Evolutionary conservation across 2,797 vertebrate species (phyloP).

Genomic region (Apodemus agrarius): DNA sequence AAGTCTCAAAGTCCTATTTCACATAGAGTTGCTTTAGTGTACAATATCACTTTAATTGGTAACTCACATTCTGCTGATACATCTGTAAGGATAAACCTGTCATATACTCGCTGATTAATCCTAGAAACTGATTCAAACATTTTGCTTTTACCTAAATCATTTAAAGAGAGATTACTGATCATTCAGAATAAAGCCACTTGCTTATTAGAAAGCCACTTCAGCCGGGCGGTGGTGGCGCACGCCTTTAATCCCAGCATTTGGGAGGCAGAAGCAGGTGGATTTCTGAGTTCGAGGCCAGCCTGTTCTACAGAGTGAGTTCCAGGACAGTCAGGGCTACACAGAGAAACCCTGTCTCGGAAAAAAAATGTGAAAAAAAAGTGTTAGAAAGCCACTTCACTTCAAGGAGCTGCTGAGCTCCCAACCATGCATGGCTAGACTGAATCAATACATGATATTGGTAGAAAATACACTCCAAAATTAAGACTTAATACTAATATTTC

Average conservation of each 20-base stretch:
- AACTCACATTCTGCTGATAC: background rate
- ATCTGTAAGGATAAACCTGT: conserved; percentile 19
- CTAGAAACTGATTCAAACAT: conserved; percentile 28
- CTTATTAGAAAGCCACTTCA: conserved; percentile 5
- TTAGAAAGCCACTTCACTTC: background rate
- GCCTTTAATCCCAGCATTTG: no score
- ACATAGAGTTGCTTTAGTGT: background rate
- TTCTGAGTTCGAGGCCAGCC: no score
- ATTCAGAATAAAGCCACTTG: conserved; percentile 48
- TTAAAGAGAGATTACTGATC: conserved; percentile 19
- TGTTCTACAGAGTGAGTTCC: no score
- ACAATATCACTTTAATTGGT: background rate
- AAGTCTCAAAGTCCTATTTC: background rate
- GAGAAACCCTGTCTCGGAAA: no score
- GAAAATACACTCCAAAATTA: conserved; percentile 7
- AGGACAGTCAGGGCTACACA: no score
- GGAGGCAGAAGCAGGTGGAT: no score
- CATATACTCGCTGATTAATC: background rate
- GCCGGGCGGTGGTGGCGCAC: no score
- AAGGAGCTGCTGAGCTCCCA: background rate
- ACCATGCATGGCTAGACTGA: conserved; percentile 4
- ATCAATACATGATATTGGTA: background rate
- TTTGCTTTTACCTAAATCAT: conserved; percentile 24
- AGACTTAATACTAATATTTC: background rate
- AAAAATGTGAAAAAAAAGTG: no score